Evolutionary conservation across 2,888 invertebrate genomes (phyloP), one percentile per base, ranked within the genome.

Genomic region (Chymomyza procnemis): DNA sequence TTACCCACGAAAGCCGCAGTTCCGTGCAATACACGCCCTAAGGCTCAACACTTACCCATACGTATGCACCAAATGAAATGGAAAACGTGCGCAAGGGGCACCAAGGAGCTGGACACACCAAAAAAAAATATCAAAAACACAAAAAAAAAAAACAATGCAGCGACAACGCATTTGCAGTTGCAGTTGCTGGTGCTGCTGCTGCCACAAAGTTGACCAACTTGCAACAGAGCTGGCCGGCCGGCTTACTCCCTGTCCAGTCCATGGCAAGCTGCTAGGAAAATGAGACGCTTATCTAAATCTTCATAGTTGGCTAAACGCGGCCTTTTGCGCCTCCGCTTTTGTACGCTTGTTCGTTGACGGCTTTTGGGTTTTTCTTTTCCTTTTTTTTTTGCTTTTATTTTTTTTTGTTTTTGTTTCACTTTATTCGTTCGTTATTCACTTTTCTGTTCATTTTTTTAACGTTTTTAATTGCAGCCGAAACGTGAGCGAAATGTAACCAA

Each of bases 221-320:
- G 6, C 50, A 52, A 30, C 46, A 21, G 34, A 41, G 50, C 52
- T 58, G 67, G 65, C 65, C 69, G 22, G 50, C 52, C 56, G 67
- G 65, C 65, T 71, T 68, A 70, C 55, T 64, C 57, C 18, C 34
- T 57, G 34, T 41, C 64, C 64, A 58, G 47, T 26, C 26, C 26
- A 26, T 64, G 71, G 67, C 74, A 74, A 74, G 76, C 69, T 77
- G 75, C 85, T 83, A 84, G 82, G 82, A 87, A 87, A 87, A 85
- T 85, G 85, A 87, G 83, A 72, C 78, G 88, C 89, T 90, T 90
- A 90, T 90, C 90, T 89, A 85, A 85, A 90, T 90, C 90, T 90
- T 90, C 87, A 89, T 90, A 90, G 90, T 90, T 90, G 90, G 90
- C 88, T 90, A 90, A 88, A 80, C 89, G 87, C 90, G 89, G 89